phyloP scores from a whole-genome alignment of 2,113 vertebrate genomes.

The Barnardius zonarius region DNA sequence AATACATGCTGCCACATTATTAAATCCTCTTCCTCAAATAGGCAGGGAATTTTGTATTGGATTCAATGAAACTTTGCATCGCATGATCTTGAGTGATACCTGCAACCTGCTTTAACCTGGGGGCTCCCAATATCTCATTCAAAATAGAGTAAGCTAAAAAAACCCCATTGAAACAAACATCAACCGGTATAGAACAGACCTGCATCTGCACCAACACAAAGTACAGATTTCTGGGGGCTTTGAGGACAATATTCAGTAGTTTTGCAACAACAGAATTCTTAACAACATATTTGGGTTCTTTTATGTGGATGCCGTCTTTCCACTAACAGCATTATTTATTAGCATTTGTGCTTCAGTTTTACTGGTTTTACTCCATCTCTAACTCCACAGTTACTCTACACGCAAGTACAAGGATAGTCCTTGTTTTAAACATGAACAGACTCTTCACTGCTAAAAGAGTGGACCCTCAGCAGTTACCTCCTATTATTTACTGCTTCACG shows the following conservation, averaged over 20 bases:
- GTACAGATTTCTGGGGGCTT: not conserved
- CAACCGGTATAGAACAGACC: not conserved
- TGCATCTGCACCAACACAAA: not conserved
- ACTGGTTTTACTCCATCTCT: not conserved
- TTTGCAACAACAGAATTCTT: not conserved
- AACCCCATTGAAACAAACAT: not conserved
- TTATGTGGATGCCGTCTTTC: not conserved
- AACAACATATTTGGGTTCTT: not conserved
- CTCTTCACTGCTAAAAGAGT: not conserved
- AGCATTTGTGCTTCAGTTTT: not conserved
- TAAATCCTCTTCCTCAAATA: not conserved
- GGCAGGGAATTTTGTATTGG: not conserved
- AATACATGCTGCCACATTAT: not conserved
- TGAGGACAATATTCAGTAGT: not conserved
- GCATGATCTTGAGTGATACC: not conserved
- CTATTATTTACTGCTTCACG: not conserved
- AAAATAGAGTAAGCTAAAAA: not conserved
- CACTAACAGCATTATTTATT: not conserved
- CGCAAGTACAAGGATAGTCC: fast-evolving
- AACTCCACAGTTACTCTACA: not conserved
- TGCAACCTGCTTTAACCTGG: not conserved
- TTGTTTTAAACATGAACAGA: not conserved
- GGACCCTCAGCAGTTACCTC: not conserved
- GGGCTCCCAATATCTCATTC: not conserved
- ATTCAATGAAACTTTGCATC: not conserved